Evolutionary conservation across 1,140 invertebrate species (phyloP), one percentile per base, ranked within the genome.

Genomic region (Nilaparvata lugens): DNA sequence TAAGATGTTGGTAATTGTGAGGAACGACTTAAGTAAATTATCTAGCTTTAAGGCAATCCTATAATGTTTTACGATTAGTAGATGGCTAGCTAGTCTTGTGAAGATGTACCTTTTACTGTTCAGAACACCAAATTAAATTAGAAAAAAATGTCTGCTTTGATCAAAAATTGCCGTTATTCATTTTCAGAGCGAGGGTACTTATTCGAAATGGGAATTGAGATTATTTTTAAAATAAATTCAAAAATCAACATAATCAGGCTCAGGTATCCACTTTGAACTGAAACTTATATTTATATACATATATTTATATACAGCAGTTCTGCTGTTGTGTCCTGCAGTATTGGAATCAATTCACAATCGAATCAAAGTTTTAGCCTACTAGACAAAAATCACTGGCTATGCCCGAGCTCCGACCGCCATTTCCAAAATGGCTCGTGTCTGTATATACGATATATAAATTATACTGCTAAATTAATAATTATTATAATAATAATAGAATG

Each of bases 21-120:
- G 58, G 52, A 53, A 60, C 16, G 38, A 53, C 48, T 60, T 52
- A 28, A 53, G 31, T 45, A 35, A 35, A 60, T 31, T 52, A 51
- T 31, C 24, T 60, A 60, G 58, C 51, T 60, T 28, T 60, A 60
- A 60, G 58, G 52, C 31, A 60, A 52, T 60, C 58, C 28, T 60
- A 60, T 60, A 23, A 18, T 48, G 45, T 23, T 48, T 48, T 19
- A 48, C 9, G 11, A 48, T 9, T 48, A 23, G 13, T 48, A 48
- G 45, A 48, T 48, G 45, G 45, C 21, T 48, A 48, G 45, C 2
- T 35, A 35, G 31, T 35, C 31, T 35, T 35, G 31, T 35, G 31
- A 48, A 48, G 21, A 48, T 48, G 21, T 48, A 48, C 45, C 16
- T 48, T 40, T 48, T 48, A 48, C 21, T 48, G 45, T 48, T 48